Percentiles rank a stretch among this genome's conserved stretches.
Evolutionary conservation across 2,888 invertebrate species (phyloP).

Genomic region (Agrotis exclamationis): DNA sequence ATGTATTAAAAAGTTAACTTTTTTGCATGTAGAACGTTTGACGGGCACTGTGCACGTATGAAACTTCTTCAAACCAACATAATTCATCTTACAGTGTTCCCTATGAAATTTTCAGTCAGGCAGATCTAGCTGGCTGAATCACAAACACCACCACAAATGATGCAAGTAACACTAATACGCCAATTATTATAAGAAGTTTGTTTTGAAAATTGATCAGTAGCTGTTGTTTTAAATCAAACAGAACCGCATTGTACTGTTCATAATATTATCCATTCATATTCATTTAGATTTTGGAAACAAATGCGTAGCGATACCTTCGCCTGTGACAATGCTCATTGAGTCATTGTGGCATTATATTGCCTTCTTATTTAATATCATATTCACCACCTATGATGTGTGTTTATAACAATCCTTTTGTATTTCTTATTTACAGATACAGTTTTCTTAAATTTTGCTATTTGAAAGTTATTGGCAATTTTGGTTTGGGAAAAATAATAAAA

Average conservation of each 20-base stretch:
- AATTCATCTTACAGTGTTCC: too few species aligned
- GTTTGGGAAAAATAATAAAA: neutral
- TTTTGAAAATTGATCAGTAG: constrained; percentile 1
- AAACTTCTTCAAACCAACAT: too few species aligned
- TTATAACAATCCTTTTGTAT: constrained; percentile 33
- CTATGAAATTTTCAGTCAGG: too few species aligned
- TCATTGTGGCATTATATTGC: neutral
- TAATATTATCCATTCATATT: constrained; percentile 25
- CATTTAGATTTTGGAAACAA: constrained; percentile 23
- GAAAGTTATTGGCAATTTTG: neutral
- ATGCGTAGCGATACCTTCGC: constrained; percentile 6
- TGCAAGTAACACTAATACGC: too few species aligned
- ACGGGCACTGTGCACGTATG: too few species aligned
- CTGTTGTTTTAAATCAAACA: constrained; percentile 18
- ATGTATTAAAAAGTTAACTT: too few species aligned
- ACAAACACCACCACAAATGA: neutral
- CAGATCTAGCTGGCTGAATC: neutral
- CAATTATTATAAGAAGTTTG: neutral
- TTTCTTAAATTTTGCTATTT: too few species aligned
- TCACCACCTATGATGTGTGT: too few species aligned
- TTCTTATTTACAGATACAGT: neutral
- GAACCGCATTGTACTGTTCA: neutral
- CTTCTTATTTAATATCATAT: neutral
- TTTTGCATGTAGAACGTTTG: too few species aligned
- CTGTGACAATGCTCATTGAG: constrained; percentile 42